phyloP scores from a whole-genome alignment of 2,113 vertebrate genomes.

The Phaethornis superciliosus region DNA sequence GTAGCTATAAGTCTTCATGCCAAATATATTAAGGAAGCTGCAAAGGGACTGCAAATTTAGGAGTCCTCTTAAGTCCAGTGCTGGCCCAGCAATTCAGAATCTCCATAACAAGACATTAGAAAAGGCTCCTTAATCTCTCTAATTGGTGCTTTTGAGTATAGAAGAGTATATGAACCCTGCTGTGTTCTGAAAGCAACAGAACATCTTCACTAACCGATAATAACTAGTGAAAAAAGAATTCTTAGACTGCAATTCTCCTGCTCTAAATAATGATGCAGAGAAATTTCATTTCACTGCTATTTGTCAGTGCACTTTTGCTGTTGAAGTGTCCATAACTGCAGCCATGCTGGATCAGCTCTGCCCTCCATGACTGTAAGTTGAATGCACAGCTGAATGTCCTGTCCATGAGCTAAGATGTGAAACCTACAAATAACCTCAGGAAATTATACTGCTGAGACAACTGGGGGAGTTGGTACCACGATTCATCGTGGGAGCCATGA shows the following conservation, averaged over 20 bases:
- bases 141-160: constrained; percentile 50
- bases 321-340: not conserved
- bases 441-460: not conserved
- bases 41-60: constrained; percentile 22
- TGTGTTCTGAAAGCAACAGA: constrained; percentile 43
- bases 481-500: not conserved
- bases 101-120: constrained; percentile 29
- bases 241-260: not conserved
- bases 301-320: not conserved
- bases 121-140: constrained; percentile 45
- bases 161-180: constrained; percentile 30
- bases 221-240: not conserved
- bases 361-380: not conserved
- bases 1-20: not conserved
- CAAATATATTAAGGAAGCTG: constrained; percentile 42
- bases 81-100: constrained; percentile 30
- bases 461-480: fast-evolving
- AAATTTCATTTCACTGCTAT: not conserved
- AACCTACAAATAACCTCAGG: not conserved
- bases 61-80: constrained; percentile 12
- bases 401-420: not conserved
- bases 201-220: constrained; percentile 22
- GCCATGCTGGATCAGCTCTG: not conserved
- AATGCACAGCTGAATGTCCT: too few species aligned
- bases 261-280: not conserved